Evolutionary conservation across 2,797 vertebrate species (phyloP).

Genomic region (Atherinosoma microstoma): DNA sequence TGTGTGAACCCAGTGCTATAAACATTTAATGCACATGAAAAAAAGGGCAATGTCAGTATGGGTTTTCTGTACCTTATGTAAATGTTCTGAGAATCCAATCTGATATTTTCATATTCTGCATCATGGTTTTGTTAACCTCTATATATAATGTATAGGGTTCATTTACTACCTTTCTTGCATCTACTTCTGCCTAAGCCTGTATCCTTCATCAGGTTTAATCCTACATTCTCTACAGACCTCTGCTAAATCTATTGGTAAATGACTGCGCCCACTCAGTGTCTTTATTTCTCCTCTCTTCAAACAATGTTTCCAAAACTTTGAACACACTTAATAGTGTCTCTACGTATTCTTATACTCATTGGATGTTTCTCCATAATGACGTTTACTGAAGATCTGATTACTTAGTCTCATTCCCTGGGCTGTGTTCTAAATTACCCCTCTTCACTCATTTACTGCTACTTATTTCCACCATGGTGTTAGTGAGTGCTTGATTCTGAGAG

Average conservation of each 20-base stretch:
- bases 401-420: constrained; percentile 4
- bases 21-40: neutral
- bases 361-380: neutral
- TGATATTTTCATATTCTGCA: neutral
- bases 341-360: neutral
- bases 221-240: neutral
- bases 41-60: neutral
- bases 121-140: neutral
- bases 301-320: neutral
- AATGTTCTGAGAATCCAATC: neutral
- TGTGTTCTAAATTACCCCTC: neutral
- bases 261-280: neutral
- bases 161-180: neutral
- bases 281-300: neutral
- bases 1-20: neutral
- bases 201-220: neutral
- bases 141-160: neutral
- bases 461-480: neutral
- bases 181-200: neutral
- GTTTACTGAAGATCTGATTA: constrained; percentile 5
- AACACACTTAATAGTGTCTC: too few relatives aligned
- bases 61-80: neutral
- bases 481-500: neutral
- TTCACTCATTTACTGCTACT: neutral
- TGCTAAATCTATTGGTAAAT: neutral